Conservation (phyloP, 2,797 vertebrate genomes). For the Urosaurus nigricauda region DNA sequence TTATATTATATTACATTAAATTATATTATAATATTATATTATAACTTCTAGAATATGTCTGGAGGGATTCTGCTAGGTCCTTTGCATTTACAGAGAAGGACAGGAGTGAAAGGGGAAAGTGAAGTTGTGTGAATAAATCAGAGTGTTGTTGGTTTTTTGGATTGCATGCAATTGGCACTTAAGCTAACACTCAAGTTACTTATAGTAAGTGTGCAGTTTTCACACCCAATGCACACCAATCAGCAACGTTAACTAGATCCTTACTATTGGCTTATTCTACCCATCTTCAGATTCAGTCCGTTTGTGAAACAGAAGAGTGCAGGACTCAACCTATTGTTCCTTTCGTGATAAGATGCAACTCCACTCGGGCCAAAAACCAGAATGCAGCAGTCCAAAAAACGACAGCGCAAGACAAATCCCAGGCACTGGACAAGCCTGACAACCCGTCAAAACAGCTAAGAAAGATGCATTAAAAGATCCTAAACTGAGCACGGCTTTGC, state of each 20-base stretch:
- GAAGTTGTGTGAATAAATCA: neutral
- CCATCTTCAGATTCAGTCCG: neutral
- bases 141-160: too few relatives aligned
- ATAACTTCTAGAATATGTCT: too few relatives aligned
- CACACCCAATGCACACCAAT: too few relatives aligned
- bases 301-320: neutral
- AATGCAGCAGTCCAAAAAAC: too few relatives aligned
- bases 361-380: too few relatives aligned
- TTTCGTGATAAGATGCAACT: neutral
- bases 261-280: neutral
- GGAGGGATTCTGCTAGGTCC: too few relatives aligned
- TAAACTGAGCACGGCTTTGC: neutral
- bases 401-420: constrained; percentile 7
- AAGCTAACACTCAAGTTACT: too few relatives aligned
- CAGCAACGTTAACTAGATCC: neutral
- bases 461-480: neutral
- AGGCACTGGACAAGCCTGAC: neutral
- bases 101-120: neutral
- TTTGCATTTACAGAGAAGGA: neutral
- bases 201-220: neutral
- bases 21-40: too few relatives aligned
- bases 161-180: too few relatives aligned
- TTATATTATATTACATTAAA: too few relatives aligned
- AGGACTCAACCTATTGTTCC: neutral
- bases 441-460: constrained; percentile 15